phyloP scores from a whole-genome alignment of 2,113 vertebrate species.

The Seriola aureovittata region DNA sequence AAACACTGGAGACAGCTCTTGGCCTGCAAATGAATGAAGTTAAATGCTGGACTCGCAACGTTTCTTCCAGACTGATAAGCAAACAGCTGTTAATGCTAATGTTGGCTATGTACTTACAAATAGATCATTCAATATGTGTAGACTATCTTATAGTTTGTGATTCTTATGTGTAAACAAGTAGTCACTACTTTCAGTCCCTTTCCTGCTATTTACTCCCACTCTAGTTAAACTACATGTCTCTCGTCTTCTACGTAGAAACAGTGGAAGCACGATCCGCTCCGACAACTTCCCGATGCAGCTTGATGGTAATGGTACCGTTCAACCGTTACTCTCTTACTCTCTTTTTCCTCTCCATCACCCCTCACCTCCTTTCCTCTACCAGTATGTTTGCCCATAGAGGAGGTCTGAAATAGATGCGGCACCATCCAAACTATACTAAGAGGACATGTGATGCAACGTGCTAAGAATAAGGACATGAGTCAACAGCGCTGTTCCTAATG shows the following conservation, averaged over 20 bases:
- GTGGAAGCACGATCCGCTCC: background rate
- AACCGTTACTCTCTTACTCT: background rate
- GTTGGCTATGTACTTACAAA: too few species aligned
- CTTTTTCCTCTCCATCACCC: constrained; percentile 23
- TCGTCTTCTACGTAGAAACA: background rate
- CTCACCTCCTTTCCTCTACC: constrained; percentile 49
- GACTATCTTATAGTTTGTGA: background rate
- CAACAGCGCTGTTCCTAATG: constrained; percentile 54
- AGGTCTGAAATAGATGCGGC: constrained; percentile 64
- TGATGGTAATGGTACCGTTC: background rate
- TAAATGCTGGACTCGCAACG: too few species aligned
- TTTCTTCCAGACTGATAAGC: too few species aligned
- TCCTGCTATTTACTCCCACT: background rate
- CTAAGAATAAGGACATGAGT: constrained; percentile 71
- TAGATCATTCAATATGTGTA: too few species aligned
- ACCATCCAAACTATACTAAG: constrained; percentile 56
- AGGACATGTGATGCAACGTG: constrained; percentile 59
- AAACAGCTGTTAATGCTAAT: too few species aligned
- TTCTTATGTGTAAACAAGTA: background rate
- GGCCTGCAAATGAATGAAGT: too few species aligned
- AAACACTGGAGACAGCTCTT: too few species aligned
- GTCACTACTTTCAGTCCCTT: background rate
- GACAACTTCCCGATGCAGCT: background rate
- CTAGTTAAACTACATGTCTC: background rate
- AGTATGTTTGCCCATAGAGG: constrained; percentile 60